Base-by-base conservation (phyloP, 1,140 invertebrate species). In the Drosophila cardini region DNA sequence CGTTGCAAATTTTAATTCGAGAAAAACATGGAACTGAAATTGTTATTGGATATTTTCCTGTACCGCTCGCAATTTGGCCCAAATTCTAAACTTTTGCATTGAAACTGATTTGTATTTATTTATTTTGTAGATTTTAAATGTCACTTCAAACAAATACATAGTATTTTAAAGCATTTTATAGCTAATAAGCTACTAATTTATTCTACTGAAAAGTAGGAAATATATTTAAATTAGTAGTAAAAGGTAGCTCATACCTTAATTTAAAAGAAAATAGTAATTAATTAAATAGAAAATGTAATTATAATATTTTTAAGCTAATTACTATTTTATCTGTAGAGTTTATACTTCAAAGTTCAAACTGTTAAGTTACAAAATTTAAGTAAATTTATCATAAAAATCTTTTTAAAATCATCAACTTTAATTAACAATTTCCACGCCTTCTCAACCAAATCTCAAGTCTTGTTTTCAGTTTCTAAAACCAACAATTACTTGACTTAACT, bases 1-100 rank as follows among this genome's bases (percentile, higher is more conserved):
- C 81, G 84, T 71, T 62, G 84, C 83, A 87, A 87, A 87, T 87
- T 87, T 89, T 87, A 87, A 87, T 87, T 87, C 83, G 83, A 89
- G 84, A 87, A 89, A 89, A 87, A 87, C 83, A 87, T 71, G 80
- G 72, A 82, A 82, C 85, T 85, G 48, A 82, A 89, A 87, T 78
- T 79, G 84, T 89, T 89, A 89, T 87, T 87, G 83, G 78, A 55
- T 67, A 57, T 69, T 87, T 60, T 53, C 56, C 60, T 68, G 67
- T 61, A 30, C 80, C 70, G 80, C 62, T 72, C 82, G 73, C 73
- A 74, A 67, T 56, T 53, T 62, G 42, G 46, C 46, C 71, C 64
- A 69, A 68, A 45, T 76, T 80, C 18, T 50, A 21, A 30, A 58
- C 46, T 60, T 68, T 53, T 30, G 72, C 53, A 45, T 30, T 15